Percentiles rank a stretch among this genome's conserved stretches.
Conservation (phyloP, 2,797 vertebrate genomes). For the Harpagifer antarcticus region DNA sequence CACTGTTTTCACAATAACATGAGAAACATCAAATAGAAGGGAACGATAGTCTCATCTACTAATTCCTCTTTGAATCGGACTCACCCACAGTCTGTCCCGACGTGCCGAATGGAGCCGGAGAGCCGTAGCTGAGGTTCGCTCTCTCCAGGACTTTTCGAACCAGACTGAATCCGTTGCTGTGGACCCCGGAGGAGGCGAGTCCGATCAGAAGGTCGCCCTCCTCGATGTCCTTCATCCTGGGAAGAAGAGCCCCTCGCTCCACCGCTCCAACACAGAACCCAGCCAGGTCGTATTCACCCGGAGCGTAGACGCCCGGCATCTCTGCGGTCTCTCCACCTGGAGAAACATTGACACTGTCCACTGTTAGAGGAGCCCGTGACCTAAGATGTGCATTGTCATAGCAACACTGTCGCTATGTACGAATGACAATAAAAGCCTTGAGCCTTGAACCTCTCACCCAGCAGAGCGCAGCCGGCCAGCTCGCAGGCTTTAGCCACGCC, state of each 20-base stretch:
- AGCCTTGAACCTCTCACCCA: slow-evolving; percentile 83
- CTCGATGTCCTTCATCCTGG: slow-evolving; percentile 85
- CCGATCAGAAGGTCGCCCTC: slow-evolving; percentile 92
- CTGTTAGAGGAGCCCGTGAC: no score
- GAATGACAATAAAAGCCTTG: no score
- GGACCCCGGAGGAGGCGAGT: slow-evolving; percentile 93
- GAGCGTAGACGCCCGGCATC: slow-evolving; percentile 93
- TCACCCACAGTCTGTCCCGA: slow-evolving; percentile 89
- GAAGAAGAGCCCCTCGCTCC: slow-evolving; percentile 90
- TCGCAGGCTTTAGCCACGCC: slow-evolving; percentile 92
- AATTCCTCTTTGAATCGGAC: background rate
- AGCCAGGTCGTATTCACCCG: slow-evolving; percentile 93
- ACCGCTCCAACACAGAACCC: slow-evolving; percentile 95
- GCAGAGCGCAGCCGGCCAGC: slow-evolving; percentile 91
- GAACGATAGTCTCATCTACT: no score
- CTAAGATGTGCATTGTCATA: no score
- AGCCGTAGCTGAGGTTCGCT: slow-evolving; percentile 83
- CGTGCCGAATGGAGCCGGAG: slow-evolving; percentile 81
- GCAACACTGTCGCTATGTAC: no score
- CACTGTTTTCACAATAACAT: no score
- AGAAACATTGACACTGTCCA: no score
- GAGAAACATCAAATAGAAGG: no score
- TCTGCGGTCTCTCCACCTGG: slow-evolving; percentile 96
- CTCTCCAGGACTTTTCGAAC: slow-evolving; percentile 92
- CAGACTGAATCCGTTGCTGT: slow-evolving; percentile 98